A percentile compares a stretch with the other conserved stretches of the same genome.
Evolutionary conservation across 2,797 vertebrate species (phyloP).

Genomic region (Schizopygopsis pylzovi): DNA sequence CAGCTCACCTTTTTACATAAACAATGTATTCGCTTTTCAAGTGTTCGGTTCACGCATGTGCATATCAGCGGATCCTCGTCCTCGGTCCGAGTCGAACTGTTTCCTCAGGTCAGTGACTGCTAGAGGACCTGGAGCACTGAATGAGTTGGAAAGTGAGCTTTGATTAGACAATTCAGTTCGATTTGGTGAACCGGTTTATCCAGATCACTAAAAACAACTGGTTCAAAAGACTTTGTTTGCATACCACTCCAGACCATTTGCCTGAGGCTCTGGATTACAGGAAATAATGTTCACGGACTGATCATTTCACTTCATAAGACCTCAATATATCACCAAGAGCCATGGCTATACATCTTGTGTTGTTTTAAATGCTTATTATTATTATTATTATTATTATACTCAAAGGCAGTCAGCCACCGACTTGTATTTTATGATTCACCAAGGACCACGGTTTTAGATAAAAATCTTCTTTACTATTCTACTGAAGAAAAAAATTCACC

Average conservation of each 20-base stretch:
- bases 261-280: background rate
- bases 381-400: too few species aligned
- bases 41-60: too few species aligned
- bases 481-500: too few species aligned
- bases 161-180: background rate
- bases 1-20: background rate
- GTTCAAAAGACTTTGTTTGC: background rate
- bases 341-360: background rate
- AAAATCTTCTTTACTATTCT: too few species aligned
- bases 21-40: background rate
- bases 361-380: too few species aligned
- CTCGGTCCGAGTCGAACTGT: background rate
- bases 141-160: background rate
- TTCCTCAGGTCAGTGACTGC: background rate
- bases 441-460: too few species aligned
- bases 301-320: background rate
- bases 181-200: background rate
- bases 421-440: too few species aligned
- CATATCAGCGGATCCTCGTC: too few species aligned
- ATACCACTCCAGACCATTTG: background rate
- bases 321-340: background rate
- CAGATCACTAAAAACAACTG: background rate
- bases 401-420: background rate
- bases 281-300: background rate
- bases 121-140: background rate